Base-by-base conservation (phyloP, 2,797 vertebrate genomes). In the Pteronotus mesoamericanus region DNA sequence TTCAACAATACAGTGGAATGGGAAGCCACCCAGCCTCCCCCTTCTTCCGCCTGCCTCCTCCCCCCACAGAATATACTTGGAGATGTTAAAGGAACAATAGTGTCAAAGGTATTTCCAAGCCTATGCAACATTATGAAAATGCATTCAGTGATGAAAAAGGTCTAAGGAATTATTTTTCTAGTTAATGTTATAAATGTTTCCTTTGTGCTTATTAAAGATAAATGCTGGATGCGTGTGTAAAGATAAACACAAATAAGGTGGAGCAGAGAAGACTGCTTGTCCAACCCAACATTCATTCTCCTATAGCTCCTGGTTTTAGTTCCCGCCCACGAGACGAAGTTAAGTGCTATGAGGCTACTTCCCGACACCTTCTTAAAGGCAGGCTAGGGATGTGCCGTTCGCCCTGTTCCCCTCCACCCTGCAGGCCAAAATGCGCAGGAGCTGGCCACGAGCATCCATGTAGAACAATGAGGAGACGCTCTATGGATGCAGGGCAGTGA, bases 101-200 rank as follows among this genome's bases (percentile, higher is more conserved):
- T 10, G 11, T 32, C 86, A 90, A 94, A 94, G 69, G 72, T 84
- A 51, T 53, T 94, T 89, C 96, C 32, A 77, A 97, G 91, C 66
- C 61, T 42, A 86, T 9, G n/a, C 48, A 95, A 95, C 80, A 55
- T 94, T 72, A 93, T 18, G 48, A 94, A 97, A 96, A 88, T 9
- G 44, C 74, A 71, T 69, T 80, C 96, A 95, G 71, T 5, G 9
- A 16, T 87, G 79, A 78, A 78, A 77, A 94, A 82, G 39, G 14
- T n/a, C 46, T 39, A 57, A 77, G 24, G 22, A 37, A 91, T 87
- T 83, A 78, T 90, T 96, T 92, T 95, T 89, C 75, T 88, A 42
- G 86, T 29, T 64, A 69, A 8, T 94, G 79, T 59, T 48, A 69
- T 83, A 93, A 94, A 94, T 92, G 18, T 59, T 88, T 89, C 82